These are phyloP conservation scores for Harpagoxenus sublaevis DNA, from an alignment of 2,888 invertebrate species.

Conservation along the genomic window DNA sequence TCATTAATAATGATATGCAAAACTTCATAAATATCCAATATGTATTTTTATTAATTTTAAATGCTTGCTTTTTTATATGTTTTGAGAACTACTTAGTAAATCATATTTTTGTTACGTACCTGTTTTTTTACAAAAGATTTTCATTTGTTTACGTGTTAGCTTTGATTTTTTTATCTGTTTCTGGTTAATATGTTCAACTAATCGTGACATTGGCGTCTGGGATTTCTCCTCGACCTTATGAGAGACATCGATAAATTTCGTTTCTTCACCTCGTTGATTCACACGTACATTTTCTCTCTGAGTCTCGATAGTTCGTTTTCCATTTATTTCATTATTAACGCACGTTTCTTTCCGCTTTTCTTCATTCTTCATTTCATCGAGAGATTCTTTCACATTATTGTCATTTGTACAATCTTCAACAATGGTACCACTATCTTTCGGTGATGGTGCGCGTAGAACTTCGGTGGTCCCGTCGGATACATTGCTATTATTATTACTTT, in stretches of 20 bases:
- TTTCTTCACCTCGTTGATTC: neutral
- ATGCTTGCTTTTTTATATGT: neutral
- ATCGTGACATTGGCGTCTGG: neutral
- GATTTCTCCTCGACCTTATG: neutral
- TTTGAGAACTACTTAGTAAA: neutral
- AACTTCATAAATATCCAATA: neutral
- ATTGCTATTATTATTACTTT: neutral
- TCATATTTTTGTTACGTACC: neutral
- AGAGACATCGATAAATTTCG: neutral
- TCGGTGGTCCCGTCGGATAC: neutral
- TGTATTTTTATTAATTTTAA: neutral
- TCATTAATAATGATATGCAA: neutral
- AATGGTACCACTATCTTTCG: neutral
- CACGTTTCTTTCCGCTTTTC: neutral
- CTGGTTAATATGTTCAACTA: constrained; percentile 29
- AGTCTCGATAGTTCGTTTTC: neutral
- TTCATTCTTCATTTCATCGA: neutral
- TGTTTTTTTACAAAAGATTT: neutral
- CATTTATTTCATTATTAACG: neutral
- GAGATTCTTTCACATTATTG: neutral
- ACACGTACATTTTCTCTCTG: neutral
- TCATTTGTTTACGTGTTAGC: neutral
- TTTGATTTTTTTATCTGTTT: neutral
- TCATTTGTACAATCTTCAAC: neutral
- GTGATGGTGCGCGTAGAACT: neutral